These are phyloP conservation scores for Oreochromis grahami DNA, from an alignment of 2,797 vertebrate genomes.

Conservation along the genomic window DNA sequence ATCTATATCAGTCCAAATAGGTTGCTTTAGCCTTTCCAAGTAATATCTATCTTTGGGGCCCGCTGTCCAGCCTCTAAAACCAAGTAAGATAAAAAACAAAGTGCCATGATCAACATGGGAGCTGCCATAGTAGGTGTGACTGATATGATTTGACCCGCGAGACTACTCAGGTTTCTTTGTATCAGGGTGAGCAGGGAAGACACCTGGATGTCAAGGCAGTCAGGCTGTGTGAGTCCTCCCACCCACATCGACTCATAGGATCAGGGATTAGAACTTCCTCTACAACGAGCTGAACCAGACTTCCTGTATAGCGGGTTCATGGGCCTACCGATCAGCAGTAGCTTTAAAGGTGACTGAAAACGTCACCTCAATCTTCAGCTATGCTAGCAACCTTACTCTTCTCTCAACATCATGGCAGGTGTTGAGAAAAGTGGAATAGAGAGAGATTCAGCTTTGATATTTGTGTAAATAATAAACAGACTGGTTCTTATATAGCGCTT, in stretches of 20 bases:
- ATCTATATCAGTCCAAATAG: too few species aligned
- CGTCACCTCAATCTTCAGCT: not conserved
- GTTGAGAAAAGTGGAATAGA: not conserved
- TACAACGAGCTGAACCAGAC: not conserved
- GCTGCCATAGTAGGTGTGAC: not conserved
- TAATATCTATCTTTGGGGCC: too few species aligned
- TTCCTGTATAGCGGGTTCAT: accelerated
- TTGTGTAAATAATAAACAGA: not conserved
- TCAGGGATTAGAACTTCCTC: not conserved
- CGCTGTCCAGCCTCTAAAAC: accelerated
- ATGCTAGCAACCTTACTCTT: not conserved
- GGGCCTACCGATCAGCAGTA: accelerated
- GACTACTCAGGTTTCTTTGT: accelerated
- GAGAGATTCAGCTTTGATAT: not conserved
- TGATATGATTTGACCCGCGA: accelerated
- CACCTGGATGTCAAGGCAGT: accelerated
- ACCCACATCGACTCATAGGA: not conserved
- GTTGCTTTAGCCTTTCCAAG: too few species aligned
- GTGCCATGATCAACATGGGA: too few species aligned
- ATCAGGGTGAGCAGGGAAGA: not conserved
- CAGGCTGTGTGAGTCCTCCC: not conserved
- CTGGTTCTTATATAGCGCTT: not conserved
- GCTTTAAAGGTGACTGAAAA: not conserved
- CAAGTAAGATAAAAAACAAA: too few species aligned
- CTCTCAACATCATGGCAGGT: not conserved